Percentiles rank a stretch among this genome's conserved stretches.
These are phyloP conservation scores for Phocides pigmalion DNA, from an alignment of 1,140 invertebrate genomes.

Conservation along the genomic window DNA sequence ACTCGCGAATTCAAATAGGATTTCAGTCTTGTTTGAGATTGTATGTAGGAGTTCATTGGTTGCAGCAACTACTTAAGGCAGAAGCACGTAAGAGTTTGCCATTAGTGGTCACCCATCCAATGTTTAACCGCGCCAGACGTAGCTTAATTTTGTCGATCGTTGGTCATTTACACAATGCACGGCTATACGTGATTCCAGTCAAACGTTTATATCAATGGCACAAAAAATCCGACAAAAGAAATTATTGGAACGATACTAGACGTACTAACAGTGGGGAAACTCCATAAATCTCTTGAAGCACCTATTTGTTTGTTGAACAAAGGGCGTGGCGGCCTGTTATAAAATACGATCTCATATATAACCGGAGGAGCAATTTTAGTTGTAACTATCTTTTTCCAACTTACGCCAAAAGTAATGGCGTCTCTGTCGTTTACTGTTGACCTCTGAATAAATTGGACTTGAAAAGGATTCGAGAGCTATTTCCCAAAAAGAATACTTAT, in stretches of 20 bases:
- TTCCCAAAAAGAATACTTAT: not conserved
- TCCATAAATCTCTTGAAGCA: conserved; percentile 23
- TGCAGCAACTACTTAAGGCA: too few relatives aligned
- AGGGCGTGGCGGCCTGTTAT: conserved; percentile 22
- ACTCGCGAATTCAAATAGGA: too few relatives aligned
- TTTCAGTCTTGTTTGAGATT: too few relatives aligned
- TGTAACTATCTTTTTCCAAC: conserved; percentile 18
- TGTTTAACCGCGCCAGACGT: too few relatives aligned
- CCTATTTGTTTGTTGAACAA: conserved; percentile 32
- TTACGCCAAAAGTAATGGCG: not conserved
- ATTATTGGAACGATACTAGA: conserved; percentile 17
- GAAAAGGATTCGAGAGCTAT: conserved; percentile 6
- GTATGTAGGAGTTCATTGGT: too few relatives aligned
- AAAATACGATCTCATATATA: conserved; percentile 29
- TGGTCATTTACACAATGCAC: too few relatives aligned
- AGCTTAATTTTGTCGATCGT: too few relatives aligned
- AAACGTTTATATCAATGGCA: not conserved
- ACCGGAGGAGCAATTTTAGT: conserved; percentile 25
- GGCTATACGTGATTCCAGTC: too few relatives aligned
- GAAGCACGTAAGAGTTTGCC: too few relatives aligned
- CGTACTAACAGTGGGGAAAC: conserved; percentile 18
- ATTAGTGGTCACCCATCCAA: too few relatives aligned
- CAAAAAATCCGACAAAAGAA: conserved; percentile 6
- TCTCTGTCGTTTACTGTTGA: conserved; percentile 21
- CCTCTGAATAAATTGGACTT: conserved; percentile 20